phyloP scores from a whole-genome alignment of 2,888 invertebrate species.

The Heliconius ismenius region DNA sequence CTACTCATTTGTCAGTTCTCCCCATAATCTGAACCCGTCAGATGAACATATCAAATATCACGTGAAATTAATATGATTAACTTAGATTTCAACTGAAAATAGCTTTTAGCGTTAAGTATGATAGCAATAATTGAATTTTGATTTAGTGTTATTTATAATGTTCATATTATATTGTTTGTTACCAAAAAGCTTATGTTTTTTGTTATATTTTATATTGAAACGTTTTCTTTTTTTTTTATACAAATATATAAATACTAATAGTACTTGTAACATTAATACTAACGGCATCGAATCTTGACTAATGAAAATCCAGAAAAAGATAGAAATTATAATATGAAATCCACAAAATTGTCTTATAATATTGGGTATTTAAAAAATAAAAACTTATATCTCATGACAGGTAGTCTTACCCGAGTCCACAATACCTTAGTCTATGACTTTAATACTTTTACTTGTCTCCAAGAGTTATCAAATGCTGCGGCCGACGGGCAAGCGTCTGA shows the following conservation, averaged over 20 bases:
- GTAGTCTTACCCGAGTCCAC: not conserved
- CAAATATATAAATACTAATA: no score
- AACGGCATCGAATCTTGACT: not conserved
- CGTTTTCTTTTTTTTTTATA: not conserved
- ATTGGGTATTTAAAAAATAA: not conserved
- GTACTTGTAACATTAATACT: no score
- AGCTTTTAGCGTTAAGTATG: conserved; percentile 1
- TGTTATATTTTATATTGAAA: not conserved
- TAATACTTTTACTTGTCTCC: conserved; percentile 28
- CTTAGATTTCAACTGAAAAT: conserved; percentile 42
- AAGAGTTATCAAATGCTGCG: conserved; percentile 42
- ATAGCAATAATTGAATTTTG: not conserved
- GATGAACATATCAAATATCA: conserved; percentile 78
- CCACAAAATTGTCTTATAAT: not conserved
- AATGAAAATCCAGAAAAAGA: not conserved
- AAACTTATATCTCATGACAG: not conserved
- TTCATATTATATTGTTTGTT: not conserved
- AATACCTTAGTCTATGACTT: conserved; percentile 11
- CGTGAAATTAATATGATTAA: conserved; percentile 73
- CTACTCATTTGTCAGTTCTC: conserved; percentile 74
- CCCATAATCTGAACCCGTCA: conserved; percentile 60
- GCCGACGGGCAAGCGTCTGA: conserved; percentile 43
- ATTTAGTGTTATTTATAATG: not conserved
- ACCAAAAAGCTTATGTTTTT: not conserved
- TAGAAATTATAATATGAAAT: not conserved